Evolutionary conservation across 2,113 vertebrate genomes (phyloP).

Genomic region (Prunella himalayana): DNA sequence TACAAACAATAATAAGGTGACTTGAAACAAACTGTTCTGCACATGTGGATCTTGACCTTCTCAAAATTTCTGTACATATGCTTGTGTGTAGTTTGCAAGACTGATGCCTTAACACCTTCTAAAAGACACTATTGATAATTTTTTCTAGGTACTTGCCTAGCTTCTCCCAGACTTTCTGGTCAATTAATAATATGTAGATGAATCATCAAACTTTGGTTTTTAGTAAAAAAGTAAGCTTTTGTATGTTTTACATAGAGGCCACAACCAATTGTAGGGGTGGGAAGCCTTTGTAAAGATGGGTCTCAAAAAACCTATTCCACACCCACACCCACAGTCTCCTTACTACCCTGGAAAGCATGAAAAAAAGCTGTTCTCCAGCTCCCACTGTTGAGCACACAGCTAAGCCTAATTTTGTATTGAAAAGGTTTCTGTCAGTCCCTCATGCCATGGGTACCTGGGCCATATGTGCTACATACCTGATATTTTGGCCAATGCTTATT

Average conservation of each 20-base stretch:
- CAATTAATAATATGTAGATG: not conserved
- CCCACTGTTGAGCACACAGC: not conserved
- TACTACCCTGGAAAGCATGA: not conserved
- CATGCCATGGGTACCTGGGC: not conserved
- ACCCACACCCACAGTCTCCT: not conserved
- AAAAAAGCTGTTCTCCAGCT: not conserved
- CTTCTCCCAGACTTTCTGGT: not conserved
- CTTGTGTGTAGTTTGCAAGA: not conserved
- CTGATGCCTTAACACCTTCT: not conserved
- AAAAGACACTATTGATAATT: not conserved
- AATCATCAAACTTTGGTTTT: not conserved
- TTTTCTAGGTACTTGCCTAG: not conserved
- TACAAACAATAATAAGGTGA: not conserved
- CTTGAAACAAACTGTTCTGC: not conserved
- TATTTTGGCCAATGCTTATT: not conserved
- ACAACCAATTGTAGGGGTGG: not conserved
- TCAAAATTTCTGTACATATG: not conserved
- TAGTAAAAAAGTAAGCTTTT: not conserved
- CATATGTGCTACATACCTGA: too few relatives aligned
- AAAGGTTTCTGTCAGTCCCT: not conserved
- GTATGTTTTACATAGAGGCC: not conserved
- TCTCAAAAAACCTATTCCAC: not conserved
- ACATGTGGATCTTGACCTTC: not conserved
- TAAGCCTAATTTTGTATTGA: not conserved
- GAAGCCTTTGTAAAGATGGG: accelerated